A percentile compares a stretch with the other conserved stretches of the same genome.
These are phyloP conservation scores for Diaperis boleti DNA, from an alignment of 2,888 invertebrate species.

Conservation along the genomic window DNA sequence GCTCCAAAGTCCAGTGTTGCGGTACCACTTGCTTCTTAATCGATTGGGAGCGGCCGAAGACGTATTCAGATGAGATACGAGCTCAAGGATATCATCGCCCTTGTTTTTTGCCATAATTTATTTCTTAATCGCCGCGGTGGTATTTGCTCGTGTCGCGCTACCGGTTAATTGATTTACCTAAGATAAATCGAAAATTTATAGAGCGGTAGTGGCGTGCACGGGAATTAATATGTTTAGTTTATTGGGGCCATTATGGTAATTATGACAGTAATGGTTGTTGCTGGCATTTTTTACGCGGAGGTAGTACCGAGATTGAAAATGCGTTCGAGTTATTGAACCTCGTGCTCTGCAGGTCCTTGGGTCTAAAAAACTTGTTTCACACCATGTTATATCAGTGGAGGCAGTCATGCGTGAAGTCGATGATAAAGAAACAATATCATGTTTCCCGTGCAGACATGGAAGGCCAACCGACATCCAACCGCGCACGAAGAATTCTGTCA, in stretches of 20 bases:
- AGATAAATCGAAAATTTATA: background rate
- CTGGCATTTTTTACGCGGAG: background rate
- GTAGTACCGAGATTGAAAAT: slow-evolving; percentile 3
- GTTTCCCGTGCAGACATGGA: background rate
- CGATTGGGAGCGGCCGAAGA: slow-evolving; percentile 35
- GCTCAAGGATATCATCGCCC: slow-evolving; percentile 4
- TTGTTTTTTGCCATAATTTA: slow-evolving; percentile 6
- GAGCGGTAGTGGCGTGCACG: background rate
- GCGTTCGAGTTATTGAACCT: background rate
- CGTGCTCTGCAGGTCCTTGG: slow-evolving; percentile 1
- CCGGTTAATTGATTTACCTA: background rate
- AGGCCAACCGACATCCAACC: background rate
- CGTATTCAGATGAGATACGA: slow-evolving; percentile 17
- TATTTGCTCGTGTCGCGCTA: background rate
- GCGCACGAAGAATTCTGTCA: background rate
- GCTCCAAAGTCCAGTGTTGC: no score
- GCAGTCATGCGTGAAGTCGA: slow-evolving; percentile 22
- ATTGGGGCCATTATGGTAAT: slow-evolving; percentile 1
- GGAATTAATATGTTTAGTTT: background rate
- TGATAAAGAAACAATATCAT: slow-evolving; percentile 15
- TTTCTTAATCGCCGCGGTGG: slow-evolving; percentile 10
- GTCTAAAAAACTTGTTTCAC: slow-evolving; percentile 24
- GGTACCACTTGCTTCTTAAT: no score
- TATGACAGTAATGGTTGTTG: background rate
- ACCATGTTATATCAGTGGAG: slow-evolving; percentile 13